These are phyloP conservation scores for Acromyrmex heyeri DNA, from an alignment of 1,140 invertebrate genomes.

Conservation along the genomic window DNA sequence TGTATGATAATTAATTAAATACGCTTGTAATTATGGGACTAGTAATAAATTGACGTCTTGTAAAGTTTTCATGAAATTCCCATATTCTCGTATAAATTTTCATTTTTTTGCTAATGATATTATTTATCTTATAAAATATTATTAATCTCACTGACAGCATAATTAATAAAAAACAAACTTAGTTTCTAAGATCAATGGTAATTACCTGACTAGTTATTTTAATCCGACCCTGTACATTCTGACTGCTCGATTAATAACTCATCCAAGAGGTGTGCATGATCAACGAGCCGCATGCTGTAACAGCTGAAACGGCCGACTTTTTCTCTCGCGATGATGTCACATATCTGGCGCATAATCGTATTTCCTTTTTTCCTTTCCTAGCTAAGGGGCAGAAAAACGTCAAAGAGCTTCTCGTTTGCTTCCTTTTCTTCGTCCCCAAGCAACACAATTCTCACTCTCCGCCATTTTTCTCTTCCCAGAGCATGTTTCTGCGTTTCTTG, in stretches of 20 bases:
- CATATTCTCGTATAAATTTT: background rate
- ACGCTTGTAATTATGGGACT: background rate
- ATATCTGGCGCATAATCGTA: constrained; percentile 31
- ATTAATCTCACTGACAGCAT: background rate
- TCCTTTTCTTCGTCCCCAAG: background rate
- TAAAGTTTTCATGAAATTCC: background rate
- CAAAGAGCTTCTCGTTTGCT: background rate
- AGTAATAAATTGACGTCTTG: background rate
- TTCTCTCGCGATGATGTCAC: constrained; percentile 50
- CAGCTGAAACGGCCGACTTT: constrained; percentile 44
- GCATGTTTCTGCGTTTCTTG: constrained; percentile 25
- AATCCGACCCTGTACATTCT: background rate
- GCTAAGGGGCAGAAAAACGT: background rate
- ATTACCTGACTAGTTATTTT: background rate
- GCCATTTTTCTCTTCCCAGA: background rate
- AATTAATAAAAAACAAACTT: background rate
- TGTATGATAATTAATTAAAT: constrained; percentile 2
- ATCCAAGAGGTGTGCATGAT: constrained; percentile 3
- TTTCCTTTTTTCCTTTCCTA: constrained; percentile 23
- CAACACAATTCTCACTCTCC: background rate
- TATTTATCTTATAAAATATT: background rate
- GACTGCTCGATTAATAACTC: constrained; percentile 38
- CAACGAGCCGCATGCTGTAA: constrained; percentile 29
- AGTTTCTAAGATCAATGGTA: background rate
- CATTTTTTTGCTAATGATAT: background rate